phyloP scores from a whole-genome alignment of 2,797 vertebrate species.

The Falco cherrug region DNA sequence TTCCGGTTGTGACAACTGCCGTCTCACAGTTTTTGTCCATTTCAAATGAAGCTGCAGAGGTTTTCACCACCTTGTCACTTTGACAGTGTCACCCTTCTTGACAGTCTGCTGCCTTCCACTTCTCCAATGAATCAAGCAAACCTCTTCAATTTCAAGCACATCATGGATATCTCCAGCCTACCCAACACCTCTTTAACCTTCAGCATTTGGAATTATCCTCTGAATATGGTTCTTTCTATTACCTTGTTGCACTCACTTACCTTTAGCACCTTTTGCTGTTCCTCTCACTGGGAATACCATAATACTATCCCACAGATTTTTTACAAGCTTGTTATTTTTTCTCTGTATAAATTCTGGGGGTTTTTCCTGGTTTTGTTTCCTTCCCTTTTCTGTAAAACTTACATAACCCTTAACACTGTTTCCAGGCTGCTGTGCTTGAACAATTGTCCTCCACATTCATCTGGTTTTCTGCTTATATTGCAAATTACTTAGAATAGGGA shows the following conservation, averaged over 20 bases:
- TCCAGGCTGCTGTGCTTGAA: background rate
- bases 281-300: background rate
- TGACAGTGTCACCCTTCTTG: background rate
- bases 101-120: background rate
- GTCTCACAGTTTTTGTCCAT: background rate
- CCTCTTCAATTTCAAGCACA: background rate
- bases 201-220: background rate
- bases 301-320: background rate
- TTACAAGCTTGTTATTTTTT: background rate
- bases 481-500: background rate
- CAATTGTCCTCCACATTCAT: background rate
- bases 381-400: background rate
- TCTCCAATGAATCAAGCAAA: background rate
- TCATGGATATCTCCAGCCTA: background rate
- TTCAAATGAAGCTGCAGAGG: background rate
- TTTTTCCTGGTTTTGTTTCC: background rate
- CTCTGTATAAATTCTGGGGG: background rate
- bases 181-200: background rate
- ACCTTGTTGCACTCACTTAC: background rate
- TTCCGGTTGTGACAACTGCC: background rate
- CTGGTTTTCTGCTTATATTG: background rate
- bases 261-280: background rate
- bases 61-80: background rate
- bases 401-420: background rate
- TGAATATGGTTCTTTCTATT: background rate